Evolutionary conservation across 2,113 vertebrate species (phyloP), one percentile per base, ranked within the genome.

Genomic region (Xerus inauris): DNA sequence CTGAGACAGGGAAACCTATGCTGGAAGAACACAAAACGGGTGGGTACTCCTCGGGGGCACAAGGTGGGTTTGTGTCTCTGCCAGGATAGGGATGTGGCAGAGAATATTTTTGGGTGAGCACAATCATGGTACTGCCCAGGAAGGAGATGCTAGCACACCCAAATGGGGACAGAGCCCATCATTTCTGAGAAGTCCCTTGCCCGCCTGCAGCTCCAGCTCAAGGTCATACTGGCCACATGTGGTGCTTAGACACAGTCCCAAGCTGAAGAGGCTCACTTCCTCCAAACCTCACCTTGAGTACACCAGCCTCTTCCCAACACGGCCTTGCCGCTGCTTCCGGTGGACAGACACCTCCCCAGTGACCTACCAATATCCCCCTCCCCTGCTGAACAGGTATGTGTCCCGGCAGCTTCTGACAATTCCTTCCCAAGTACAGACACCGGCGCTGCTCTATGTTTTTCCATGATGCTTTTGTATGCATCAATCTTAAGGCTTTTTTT

Each of bases 121-220:
- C 57, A 80, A 84, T 81, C 73, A 62, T 95, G 96, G 49, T 93
- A 81, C n/a, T n/a, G n/a, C 93, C 86, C 83, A 94, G 81, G 89
- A 96, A 96, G 94, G 91, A 96, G 96, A 95, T 91, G 67, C 57
- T 64, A 64, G 75, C 24, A 38, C 79, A 91, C 95, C 96, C 93
- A 95, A 97, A 95, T 89, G 35, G 45, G 54, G 47, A 81, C 85
- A 94, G 92, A 95, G 97, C 94, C 89, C 93, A 94, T 95, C 95
- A 90, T 87, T 93, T 93, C 64, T 32, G 91, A 94, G 94, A 94
- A 89, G 79, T 64, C 40, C 51, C 83, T 40, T 67, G 57, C 92
- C 83, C 73, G 82, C 30, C 79, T 95, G 92, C 87, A 91, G 86
- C 80, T 92, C 35, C 47, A 93, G 83, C 47, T 88, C 35, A 71